Percentiles rank a stretch among this genome's conserved stretches.
Evolutionary conservation across 2,888 invertebrate species (phyloP).

Genomic region (Toxonevra muliebris): DNA sequence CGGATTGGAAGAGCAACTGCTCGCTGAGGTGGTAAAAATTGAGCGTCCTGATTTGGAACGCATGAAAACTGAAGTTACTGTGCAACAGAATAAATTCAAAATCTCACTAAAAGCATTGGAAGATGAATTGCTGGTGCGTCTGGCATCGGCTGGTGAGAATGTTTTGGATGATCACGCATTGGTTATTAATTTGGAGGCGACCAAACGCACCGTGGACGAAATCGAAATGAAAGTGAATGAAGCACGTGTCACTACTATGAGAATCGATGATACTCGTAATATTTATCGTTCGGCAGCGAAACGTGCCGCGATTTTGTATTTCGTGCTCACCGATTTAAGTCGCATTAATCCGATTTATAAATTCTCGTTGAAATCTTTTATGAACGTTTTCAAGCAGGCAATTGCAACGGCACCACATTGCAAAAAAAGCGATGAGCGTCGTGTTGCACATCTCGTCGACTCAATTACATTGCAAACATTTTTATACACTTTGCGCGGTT

Average conservation of each 20-base stretch:
- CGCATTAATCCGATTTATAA: slow-evolving; percentile 96
- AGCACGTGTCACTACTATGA: slow-evolving; percentile 84
- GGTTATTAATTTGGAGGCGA: slow-evolving; percentile 91
- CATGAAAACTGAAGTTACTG: slow-evolving; percentile 84
- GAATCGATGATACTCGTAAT: slow-evolving; percentile 93
- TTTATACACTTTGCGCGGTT: slow-evolving; percentile 87
- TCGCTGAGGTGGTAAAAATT: slow-evolving; percentile 92
- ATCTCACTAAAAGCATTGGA: slow-evolving; percentile 90
- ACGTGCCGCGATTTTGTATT: slow-evolving; percentile 90
- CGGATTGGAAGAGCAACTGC: slow-evolving; percentile 93
- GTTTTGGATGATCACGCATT: slow-evolving; percentile 90
- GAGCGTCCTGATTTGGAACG: slow-evolving; percentile 92
- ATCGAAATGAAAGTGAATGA: slow-evolving; percentile 88
- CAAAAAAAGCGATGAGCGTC: slow-evolving; percentile 72
- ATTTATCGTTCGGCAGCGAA: slow-evolving; percentile 86
- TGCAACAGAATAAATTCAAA: slow-evolving; percentile 94
- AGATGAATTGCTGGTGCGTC: slow-evolving; percentile 85
- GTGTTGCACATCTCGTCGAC: slow-evolving; percentile 83
- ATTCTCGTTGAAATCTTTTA: slow-evolving; percentile 94
- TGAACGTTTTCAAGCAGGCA: slow-evolving; percentile 89
- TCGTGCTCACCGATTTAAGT: slow-evolving; percentile 89
- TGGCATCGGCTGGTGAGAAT: slow-evolving; percentile 91
- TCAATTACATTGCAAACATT: slow-evolving; percentile 88
- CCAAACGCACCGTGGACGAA: slow-evolving; percentile 91
- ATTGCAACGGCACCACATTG: slow-evolving; percentile 75